phyloP scores from a whole-genome alignment of 2,113 vertebrate species.

The Patagioenas fasciata region DNA sequence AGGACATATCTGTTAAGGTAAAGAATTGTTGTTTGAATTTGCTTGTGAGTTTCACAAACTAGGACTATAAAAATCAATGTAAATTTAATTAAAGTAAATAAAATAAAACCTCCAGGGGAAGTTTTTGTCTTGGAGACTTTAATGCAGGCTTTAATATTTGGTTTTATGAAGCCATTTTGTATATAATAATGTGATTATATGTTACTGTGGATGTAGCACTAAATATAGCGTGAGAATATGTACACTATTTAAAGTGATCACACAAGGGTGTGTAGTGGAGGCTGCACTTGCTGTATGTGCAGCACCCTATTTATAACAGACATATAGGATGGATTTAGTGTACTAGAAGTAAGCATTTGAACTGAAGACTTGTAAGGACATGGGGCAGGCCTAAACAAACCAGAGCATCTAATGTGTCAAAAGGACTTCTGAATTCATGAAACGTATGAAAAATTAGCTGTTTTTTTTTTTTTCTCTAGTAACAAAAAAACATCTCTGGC shows the following conservation, averaged over 20 bases:
- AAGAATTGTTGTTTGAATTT: neutral
- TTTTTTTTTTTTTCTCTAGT: neutral
- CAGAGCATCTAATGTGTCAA: neutral
- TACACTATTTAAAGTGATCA: constrained; percentile 47
- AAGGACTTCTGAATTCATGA: neutral
- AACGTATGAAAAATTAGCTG: neutral
- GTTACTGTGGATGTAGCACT: constrained; percentile 55
- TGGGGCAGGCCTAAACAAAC: neutral
- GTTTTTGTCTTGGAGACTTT: neutral
- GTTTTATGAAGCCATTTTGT: constrained; percentile 48
- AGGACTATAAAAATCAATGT: neutral
- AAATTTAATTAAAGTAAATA: neutral
- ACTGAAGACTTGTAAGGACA: constrained; percentile 36
- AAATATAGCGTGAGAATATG: constrained; percentile 66
- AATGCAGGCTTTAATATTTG: neutral
- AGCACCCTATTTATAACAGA: constrained; percentile 62
- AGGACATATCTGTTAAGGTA: neutral
- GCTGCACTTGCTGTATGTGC: constrained; percentile 51
- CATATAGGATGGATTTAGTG: constrained; percentile 68
- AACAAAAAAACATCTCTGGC: neutral
- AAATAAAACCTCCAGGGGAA: neutral
- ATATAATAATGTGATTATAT: constrained; percentile 57
- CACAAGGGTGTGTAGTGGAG: constrained; percentile 28
- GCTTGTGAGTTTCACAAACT: neutral
- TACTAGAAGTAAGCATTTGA: constrained; percentile 17